These are phyloP conservation scores for Drosophila lacertosa DNA, from an alignment of 1,140 invertebrate genomes.

Conservation along the genomic window DNA sequence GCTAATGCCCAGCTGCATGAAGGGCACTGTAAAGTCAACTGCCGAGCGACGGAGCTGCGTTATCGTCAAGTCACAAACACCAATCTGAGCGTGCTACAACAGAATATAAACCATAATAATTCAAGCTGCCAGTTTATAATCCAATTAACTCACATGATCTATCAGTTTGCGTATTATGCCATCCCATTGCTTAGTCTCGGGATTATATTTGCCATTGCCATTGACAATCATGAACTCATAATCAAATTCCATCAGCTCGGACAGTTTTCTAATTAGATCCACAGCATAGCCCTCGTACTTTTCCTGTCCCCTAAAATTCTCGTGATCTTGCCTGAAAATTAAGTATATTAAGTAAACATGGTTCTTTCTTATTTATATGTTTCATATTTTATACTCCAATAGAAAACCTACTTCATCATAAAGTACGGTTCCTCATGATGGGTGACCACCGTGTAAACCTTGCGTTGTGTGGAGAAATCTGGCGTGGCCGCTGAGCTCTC, in stretches of 20 bases:
- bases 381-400: accelerated
- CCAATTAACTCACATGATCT: slow-evolving; percentile 87
- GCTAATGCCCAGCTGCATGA: slow-evolving; percentile 94
- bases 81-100: slow-evolving; percentile 92
- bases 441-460: slow-evolving; percentile 68
- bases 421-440: slow-evolving; percentile 78
- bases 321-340: slow-evolving; percentile 58
- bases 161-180: slow-evolving; percentile 93
- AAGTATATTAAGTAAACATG: neutral
- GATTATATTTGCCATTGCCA: slow-evolving; percentile 89
- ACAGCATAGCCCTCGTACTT: slow-evolving; percentile 90
- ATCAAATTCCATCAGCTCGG: slow-evolving; percentile 89
- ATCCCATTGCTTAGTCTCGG: slow-evolving; percentile 90
- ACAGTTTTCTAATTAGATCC: slow-evolving; percentile 89
- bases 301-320: slow-evolving; percentile 84
- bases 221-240: slow-evolving; percentile 90
- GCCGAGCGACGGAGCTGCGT: slow-evolving; percentile 91
- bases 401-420: slow-evolving; percentile 69
- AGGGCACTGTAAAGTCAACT: slow-evolving; percentile 96
- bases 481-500: slow-evolving; percentile 37
- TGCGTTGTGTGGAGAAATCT: slow-evolving; percentile 70
- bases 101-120: neutral
- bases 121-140: neutral
- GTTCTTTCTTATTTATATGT: too few species aligned
- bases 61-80: slow-evolving; percentile 95